These are phyloP conservation scores for Chymomyza fuscimana DNA, from an alignment of 2,888 invertebrate species.

Conservation along the genomic window DNA sequence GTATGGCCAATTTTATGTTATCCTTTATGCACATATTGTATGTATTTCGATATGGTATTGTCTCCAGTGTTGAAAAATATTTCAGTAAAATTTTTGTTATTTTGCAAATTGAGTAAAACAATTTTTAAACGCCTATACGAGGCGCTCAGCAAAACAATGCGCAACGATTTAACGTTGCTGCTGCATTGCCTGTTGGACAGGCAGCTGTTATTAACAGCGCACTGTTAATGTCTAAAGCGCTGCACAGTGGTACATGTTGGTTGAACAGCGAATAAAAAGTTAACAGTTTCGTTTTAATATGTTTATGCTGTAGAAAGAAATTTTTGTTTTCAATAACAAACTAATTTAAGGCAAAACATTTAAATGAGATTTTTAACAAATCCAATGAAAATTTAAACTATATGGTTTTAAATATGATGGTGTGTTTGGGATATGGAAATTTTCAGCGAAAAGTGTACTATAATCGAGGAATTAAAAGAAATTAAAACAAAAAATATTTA, in stretches of 20 bases:
- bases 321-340: too few relatives aligned
- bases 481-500: too few relatives aligned
- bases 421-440: too few relatives aligned
- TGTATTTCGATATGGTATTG: background rate
- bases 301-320: too few relatives aligned
- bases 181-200: background rate
- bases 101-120: constrained; percentile 54
- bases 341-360: too few relatives aligned
- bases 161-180: constrained; percentile 57
- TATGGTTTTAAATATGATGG: too few relatives aligned
- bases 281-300: background rate
- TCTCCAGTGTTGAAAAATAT: background rate
- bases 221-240: background rate
- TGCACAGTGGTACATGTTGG: background rate
- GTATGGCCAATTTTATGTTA: constrained; percentile 47
- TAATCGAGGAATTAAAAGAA: too few relatives aligned
- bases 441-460: too few relatives aligned
- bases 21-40: constrained; percentile 16
- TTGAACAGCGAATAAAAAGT: background rate
- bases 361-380: too few relatives aligned
- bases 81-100: constrained; percentile 42
- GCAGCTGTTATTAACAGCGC: background rate
- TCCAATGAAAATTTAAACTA: too few relatives aligned
- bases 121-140: constrained; percentile 55
- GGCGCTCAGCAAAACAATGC: constrained; percentile 64